A percentile compares a stretch with the other conserved stretches of the same genome.
Evolutionary conservation across 1,140 invertebrate genomes (phyloP).

Genomic region (Drosophila dunni): DNA sequence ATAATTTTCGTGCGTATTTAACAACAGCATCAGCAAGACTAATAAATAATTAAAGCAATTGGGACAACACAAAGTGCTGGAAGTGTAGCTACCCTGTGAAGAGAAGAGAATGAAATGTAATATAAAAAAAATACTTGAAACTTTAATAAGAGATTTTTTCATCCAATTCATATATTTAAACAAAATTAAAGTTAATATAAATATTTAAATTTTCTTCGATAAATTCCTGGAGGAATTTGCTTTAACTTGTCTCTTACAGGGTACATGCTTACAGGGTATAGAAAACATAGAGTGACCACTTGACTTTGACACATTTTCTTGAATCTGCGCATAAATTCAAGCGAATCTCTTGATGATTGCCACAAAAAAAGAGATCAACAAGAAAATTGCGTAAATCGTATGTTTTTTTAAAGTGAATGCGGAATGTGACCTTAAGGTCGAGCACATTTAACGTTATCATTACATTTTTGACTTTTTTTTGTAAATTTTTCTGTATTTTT

Average conservation of each 20-base stretch:
- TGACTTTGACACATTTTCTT: slow-evolving; percentile 20
- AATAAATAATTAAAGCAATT: slow-evolving; percentile 2
- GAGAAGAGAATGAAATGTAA: not conserved
- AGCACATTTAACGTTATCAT: slow-evolving; percentile 25
- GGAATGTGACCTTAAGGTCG: slow-evolving; percentile 42
- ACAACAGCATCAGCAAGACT: slow-evolving; percentile 10
- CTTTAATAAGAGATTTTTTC: not conserved
- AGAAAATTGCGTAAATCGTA: slow-evolving; percentile 29
- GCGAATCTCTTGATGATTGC: slow-evolving; percentile 22
- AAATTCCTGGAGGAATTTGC: too few species aligned
- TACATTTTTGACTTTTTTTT: not conserved
- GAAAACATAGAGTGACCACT: not conserved
- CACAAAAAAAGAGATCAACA: not conserved
- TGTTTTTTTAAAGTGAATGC: slow-evolving; percentile 6
- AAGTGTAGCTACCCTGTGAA: not conserved
- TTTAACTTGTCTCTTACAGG: not conserved
- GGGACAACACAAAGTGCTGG: not conserved
- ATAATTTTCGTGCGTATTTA: slow-evolving; percentile 34
- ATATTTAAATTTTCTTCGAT: too few species aligned
- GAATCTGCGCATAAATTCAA: slow-evolving; percentile 9
- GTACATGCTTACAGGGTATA: slow-evolving; percentile 14
- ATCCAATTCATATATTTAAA: too few species aligned
- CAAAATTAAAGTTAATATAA: too few species aligned
- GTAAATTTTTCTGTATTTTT: not conserved
- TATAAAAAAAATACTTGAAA: not conserved